phyloP scores from a whole-genome alignment of 2,888 invertebrate species.

The Perizoma flavofasciatum region DNA sequence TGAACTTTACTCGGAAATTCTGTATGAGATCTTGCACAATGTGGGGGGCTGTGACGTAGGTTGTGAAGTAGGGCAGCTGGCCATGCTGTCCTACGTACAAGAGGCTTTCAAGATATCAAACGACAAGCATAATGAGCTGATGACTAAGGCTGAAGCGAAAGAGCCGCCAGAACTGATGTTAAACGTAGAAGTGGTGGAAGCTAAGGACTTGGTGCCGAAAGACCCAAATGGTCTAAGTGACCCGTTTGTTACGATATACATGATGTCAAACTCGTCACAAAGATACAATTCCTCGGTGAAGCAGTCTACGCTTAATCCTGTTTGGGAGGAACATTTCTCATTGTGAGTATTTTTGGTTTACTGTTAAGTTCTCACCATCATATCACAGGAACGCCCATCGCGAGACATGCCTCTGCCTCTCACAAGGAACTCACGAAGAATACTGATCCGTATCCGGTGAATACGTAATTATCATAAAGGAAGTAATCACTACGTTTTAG shows the following conservation, averaged over 20 bases:
- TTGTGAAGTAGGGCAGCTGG: slow-evolving; percentile 87
- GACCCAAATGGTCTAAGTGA: slow-evolving; percentile 97
- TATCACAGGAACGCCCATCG: too few species aligned
- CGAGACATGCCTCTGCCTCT: too few species aligned
- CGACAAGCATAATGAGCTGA: slow-evolving; percentile 88
- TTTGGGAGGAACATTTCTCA: slow-evolving; percentile 99
- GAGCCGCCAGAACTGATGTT: slow-evolving; percentile 93
- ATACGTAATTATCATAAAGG: too few species aligned
- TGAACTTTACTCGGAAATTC: slow-evolving; percentile 92
- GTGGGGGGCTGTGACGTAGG: slow-evolving; percentile 92
- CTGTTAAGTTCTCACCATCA: too few species aligned
- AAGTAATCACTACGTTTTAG: too few species aligned
- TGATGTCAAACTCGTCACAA: slow-evolving; percentile 90
- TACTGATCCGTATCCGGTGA: too few species aligned
- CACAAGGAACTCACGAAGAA: too few species aligned
- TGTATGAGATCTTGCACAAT: slow-evolving; percentile 93
- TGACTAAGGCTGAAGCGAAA: slow-evolving; percentile 89
- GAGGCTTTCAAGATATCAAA: slow-evolving; percentile 90
- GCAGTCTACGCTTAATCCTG: slow-evolving; percentile 93
- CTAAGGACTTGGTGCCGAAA: slow-evolving; percentile 92
- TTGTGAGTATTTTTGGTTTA: slow-evolving; percentile 86
- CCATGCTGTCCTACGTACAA: slow-evolving; percentile 89
- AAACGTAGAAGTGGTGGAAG: slow-evolving; percentile 94
- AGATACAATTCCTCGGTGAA: slow-evolving; percentile 97
- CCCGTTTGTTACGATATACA: slow-evolving; percentile 97